Percentiles rank a stretch among this genome's conserved stretches.
phyloP scores from a whole-genome alignment of 2,888 invertebrate species.

The Drosophila robusta region DNA sequence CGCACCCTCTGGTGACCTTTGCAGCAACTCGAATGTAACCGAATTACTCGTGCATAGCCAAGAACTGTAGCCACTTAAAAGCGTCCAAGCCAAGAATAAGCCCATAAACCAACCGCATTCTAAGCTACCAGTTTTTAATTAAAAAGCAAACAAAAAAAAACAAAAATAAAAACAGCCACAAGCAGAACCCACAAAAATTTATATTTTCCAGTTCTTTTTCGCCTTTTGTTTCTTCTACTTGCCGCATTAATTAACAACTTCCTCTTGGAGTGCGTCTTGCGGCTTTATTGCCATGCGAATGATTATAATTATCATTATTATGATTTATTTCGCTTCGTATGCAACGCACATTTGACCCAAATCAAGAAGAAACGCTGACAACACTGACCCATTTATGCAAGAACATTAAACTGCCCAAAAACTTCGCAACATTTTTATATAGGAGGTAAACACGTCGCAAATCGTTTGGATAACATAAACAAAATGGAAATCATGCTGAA shows the following conservation, averaged over 20 bases:
- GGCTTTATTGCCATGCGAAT: conserved; percentile 58
- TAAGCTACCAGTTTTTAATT: conserved; percentile 50
- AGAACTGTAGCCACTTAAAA: conserved; percentile 41
- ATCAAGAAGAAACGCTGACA: conserved; percentile 53
- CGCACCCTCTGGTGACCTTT: conserved; percentile 46
- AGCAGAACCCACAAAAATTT: conserved; percentile 35
- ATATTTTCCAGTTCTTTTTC: conserved; percentile 45
- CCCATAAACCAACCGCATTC: conserved; percentile 20
- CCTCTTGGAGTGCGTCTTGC: conserved; percentile 46
- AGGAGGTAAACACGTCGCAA: conserved; percentile 4
- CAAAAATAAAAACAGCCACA: conserved; percentile 6
- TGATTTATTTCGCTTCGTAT: conserved; percentile 59
- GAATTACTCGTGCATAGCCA: conserved; percentile 64
- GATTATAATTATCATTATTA: conserved; percentile 52
- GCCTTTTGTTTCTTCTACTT: conserved; percentile 34
- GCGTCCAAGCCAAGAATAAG: conserved; percentile 5
- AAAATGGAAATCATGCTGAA: conserved; percentile 27
- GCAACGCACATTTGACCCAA: conserved; percentile 72
- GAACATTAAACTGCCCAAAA: conserved; percentile 24
- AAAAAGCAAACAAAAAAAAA: conserved; percentile 16
- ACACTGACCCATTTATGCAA: conserved; percentile 67
- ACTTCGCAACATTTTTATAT: conserved; percentile 6
- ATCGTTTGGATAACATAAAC: conserved; percentile 31
- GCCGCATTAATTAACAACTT: conserved; percentile 74
- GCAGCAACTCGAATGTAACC: conserved; percentile 53